Evolutionary conservation across 2,797 vertebrate genomes (phyloP).

Genomic region (Peromyscus eremicus): DNA sequence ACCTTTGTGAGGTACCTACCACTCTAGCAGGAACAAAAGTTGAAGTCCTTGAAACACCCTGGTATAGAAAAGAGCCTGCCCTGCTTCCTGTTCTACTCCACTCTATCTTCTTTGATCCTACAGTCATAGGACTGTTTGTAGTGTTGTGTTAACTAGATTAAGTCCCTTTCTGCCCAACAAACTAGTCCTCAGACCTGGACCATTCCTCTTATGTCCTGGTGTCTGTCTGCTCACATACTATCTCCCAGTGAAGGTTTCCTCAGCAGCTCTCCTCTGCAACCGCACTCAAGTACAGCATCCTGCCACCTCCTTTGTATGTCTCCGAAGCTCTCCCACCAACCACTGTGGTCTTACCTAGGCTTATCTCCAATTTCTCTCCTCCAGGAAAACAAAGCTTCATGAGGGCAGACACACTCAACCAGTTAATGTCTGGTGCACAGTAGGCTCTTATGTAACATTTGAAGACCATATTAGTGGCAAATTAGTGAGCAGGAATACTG

Average conservation of each 20-base stretch:
- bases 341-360: not conserved
- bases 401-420: not conserved
- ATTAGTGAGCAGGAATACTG: not conserved
- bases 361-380: not conserved
- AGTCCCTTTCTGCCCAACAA: fast-evolving
- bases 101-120: not conserved
- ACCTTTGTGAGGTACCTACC: not conserved
- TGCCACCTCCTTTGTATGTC: too few relatives aligned
- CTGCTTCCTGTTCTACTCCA: not conserved
- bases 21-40: not conserved
- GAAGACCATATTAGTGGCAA: not conserved
- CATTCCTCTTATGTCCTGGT: not conserved
- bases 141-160: not conserved
- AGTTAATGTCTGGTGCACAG: not conserved
- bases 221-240: not conserved
- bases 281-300: too few relatives aligned
- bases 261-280: not conserved
- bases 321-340: not conserved
- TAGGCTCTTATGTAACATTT: not conserved
- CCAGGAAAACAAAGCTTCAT: not conserved
- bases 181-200: too few relatives aligned
- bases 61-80: fast-evolving
- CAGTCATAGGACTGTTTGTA: too few relatives aligned
- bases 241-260: not conserved
- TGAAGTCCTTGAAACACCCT: not conserved